These are phyloP conservation scores for Cercopithecus mona DNA, from an alignment of 2,113 vertebrate genomes.

Conservation along the genomic window DNA sequence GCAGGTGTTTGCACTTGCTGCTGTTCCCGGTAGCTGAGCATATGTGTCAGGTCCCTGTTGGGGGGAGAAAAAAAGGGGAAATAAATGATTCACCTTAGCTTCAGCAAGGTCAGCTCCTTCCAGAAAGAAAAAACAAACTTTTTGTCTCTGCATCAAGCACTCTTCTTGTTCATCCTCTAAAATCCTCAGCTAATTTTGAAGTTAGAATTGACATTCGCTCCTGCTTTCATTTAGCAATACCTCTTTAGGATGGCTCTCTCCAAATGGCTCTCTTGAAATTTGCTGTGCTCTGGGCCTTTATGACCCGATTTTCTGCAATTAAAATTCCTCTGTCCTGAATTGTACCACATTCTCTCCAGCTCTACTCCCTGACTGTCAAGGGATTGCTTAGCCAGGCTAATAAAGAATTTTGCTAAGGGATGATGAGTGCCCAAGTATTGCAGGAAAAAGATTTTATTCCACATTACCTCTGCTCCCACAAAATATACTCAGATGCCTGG, in stretches of 20 bases:
- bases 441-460: background rate
- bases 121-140: constrained; percentile 26
- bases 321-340: background rate
- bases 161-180: background rate
- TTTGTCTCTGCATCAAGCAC: background rate
- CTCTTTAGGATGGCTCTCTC: background rate
- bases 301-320: background rate
- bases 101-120: constrained; percentile 61
- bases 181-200: background rate
- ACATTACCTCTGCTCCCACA: background rate
- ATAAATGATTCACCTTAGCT: constrained; percentile 44
- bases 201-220: background rate
- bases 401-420: background rate
- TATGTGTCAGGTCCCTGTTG: constrained; percentile 58
- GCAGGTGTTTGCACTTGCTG: constrained; percentile 57
- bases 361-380: background rate
- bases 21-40: constrained; percentile 61
- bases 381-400: background rate
- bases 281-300: background rate
- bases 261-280: background rate
- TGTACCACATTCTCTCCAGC: background rate
- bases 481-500: background rate
- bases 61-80: constrained; percentile 12
- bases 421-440: background rate
- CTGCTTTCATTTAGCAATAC: background rate